Base-by-base conservation (phyloP, 2,113 vertebrate species). In the Aepyceros melampus region DNA sequence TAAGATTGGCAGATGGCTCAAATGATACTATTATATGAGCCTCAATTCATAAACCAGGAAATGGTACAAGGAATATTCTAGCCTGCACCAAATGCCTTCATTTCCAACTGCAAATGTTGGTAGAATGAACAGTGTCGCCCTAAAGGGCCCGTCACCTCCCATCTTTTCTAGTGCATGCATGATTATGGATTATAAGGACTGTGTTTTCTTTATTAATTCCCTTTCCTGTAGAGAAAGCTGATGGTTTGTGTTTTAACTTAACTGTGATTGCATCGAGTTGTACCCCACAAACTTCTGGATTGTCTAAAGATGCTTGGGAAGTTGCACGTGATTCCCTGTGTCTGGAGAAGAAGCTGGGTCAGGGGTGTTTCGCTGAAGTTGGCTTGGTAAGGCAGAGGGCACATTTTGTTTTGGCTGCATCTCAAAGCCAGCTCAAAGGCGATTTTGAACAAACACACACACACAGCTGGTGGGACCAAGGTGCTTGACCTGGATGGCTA, bases 321-420 rank as follows among this genome's bases (percentile, higher is more conserved):
- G 99, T 99, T 98, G 97, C 98, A 98, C 99, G 99, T 97, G 98
- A 99, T 95, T 98, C 99, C 92, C 99, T 99, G 98, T 98, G 96
- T 98, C 98, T 99, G 99, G 99, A 99, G 96, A 98, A 99, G 99
- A 99, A 99, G 99, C 99, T 99, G 98, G 99, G 99, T 98, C 99
- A 99, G 96, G 99, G 99, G 98, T 99, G 99, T 99, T 99, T 99
- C 99, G 99, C 99, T 99, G 99, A 99, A 98, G 99, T 99, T 99
- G 99, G 99, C 99, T 99, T 99, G 99, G 99, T 99, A 99, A 99
- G 99, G 98, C 98, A 99, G 99, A 98, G 98, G 98, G 99, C 97
- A 97, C 98, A 92, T 98, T 99, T 98, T 98, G 89, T 98, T 99
- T 99, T 97, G 99, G 99, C 99, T 98, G 94, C 94, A 97, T 98